Base-by-base conservation (phyloP, 2,797 vertebrate genomes). In the Furcifer pardalis region DNA sequence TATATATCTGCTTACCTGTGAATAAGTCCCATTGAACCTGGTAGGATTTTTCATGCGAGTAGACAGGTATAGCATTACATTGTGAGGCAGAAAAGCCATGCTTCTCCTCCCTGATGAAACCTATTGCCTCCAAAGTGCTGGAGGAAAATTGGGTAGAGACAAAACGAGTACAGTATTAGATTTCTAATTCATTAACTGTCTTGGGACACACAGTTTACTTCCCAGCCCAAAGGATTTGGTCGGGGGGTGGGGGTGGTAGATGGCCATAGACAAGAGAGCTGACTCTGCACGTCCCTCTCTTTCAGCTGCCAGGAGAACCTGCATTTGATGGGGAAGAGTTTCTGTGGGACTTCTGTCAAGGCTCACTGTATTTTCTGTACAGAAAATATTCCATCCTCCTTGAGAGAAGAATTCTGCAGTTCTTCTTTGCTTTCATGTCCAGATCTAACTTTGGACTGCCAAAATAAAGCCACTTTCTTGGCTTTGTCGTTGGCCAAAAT, bases 151-250 rank as follows among this genome's bases (percentile, higher is more conserved):
- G 87, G 88, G 76, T 82, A 89, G 79, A 92, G 90, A 80, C 85
- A 82, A 92, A 90, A 75, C 84, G 89, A 76, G 84, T 92, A 90
- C 93, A 76, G 84, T 92, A 90, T 94, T 92, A 92, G 83, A 66
- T 92, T 83, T 91, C 91, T 92, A 92, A 94, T 92, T 90, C 91
- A 89, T 92, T 93, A 89, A 92, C 27, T 81, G 83, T 87, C 84
- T 75, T 87, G 83, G 90, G 87, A 88, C 83, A 71, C 68, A 74
- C 59, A 52, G 0, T 89, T 91, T 91, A 84, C 75, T 87, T 81
- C 88, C 89, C 65, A 59, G 74, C 44, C 46, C 4, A 21, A 63
- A 84, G 35, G 84, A 17, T 15, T 56, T 15, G 7, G 12, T n/a
- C n/a, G n/a, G n/a, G n/a, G n/a, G n/a, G n/a, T n/a, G 30, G 27